A percentile compares a stretch with the other conserved stretches of the same genome.
These are phyloP conservation scores for Hemiscyllium ocellatum DNA, from an alignment of 2,113 vertebrate species.

Conservation along the genomic window DNA sequence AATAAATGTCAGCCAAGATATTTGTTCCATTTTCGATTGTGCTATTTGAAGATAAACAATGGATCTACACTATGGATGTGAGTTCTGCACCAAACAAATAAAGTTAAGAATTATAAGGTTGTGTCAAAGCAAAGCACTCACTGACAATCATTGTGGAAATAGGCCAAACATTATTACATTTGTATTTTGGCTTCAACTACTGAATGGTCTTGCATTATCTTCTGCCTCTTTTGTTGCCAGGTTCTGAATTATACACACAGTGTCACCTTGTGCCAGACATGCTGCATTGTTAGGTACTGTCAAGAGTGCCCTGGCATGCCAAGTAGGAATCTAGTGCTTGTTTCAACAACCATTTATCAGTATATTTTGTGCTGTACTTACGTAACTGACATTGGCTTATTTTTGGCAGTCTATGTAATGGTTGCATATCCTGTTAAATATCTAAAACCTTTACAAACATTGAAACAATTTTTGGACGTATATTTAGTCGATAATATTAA, in stretches of 20 bases:
- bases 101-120: neutral
- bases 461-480: neutral
- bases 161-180: neutral
- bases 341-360: neutral
- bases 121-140: neutral
- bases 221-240: neutral
- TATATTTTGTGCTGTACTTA: neutral
- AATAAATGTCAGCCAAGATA: neutral
- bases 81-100: neutral
- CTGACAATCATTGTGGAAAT: neutral
- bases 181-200: neutral
- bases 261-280: neutral
- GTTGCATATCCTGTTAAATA: neutral
- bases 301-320: too few relatives aligned
- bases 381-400: neutral
- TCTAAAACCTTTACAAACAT: neutral
- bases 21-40: neutral
- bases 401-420: neutral
- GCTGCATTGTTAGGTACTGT: neutral
- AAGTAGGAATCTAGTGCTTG: neutral
- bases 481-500: neutral
- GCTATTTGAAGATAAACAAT: neutral
- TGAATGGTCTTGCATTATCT: neutral
- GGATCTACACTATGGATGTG: neutral
- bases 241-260: neutral